These are phyloP conservation scores for Hetaerina americana DNA, from an alignment of 1,140 invertebrate genomes.

Conservation along the genomic window DNA sequence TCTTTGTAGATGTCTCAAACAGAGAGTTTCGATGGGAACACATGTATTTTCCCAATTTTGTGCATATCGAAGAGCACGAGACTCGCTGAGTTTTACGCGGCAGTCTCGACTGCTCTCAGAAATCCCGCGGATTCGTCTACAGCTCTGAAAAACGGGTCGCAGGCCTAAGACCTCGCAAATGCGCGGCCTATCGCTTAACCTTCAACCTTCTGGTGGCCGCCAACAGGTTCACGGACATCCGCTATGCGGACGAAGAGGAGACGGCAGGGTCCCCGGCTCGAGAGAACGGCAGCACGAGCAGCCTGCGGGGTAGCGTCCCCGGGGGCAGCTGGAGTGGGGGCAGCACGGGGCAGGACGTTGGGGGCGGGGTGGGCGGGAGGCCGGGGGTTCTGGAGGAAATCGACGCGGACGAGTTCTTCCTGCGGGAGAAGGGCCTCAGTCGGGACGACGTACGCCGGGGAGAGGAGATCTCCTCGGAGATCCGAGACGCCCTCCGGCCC, in stretches of 20 bases:
- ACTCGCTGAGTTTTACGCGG: too few species aligned
- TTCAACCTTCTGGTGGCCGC: too few species aligned
- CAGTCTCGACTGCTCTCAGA: too few species aligned
- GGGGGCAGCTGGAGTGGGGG: constrained; percentile 25
- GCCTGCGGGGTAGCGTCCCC: constrained; percentile 9
- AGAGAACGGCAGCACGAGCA: constrained; percentile 19
- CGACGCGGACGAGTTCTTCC: constrained; percentile 73
- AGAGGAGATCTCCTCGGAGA: constrained; percentile 59
- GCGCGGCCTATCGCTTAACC: too few species aligned
- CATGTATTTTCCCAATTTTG: too few species aligned
- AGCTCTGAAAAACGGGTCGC: too few species aligned
- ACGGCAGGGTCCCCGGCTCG: constrained; percentile 17
- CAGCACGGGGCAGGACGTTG: constrained; percentile 24
- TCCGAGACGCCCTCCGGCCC: constrained; percentile 58
- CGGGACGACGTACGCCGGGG: constrained; percentile 66
- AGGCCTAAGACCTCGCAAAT: too few species aligned
- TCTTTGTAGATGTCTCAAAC: too few species aligned
- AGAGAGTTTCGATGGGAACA: too few species aligned
- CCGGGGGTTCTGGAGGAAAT: constrained; percentile 65
- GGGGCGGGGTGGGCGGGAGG: constrained; percentile 34
- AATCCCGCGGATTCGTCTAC: too few species aligned
- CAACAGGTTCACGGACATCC: constrained; percentile 33
- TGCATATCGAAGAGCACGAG: too few species aligned
- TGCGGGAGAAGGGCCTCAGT: constrained; percentile 62
- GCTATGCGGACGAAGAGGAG: constrained; percentile 7